Evolutionary conservation across 2,113 vertebrate species (phyloP).

Genomic region (Rhodinocichla rosea): DNA sequence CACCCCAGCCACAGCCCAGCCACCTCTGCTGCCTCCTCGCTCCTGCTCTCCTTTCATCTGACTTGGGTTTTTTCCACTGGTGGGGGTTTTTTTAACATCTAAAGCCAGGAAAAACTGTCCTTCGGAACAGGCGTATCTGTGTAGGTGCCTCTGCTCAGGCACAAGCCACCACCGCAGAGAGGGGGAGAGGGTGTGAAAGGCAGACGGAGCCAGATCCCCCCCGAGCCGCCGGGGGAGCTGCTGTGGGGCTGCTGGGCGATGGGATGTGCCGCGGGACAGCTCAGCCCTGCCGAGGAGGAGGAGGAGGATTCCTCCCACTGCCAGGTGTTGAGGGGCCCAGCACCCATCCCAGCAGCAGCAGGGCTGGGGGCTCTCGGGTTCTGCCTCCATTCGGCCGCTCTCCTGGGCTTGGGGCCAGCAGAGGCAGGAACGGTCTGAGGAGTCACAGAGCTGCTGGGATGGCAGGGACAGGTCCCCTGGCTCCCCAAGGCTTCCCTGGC

Average conservation of each 20-base stretch:
- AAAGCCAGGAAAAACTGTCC: background rate
- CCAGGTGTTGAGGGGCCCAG: background rate
- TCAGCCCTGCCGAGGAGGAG: background rate
- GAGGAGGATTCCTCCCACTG: background rate
- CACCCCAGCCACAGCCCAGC: rapidly evolving
- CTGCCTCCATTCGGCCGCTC: background rate
- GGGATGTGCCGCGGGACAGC: background rate
- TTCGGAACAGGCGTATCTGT: background rate
- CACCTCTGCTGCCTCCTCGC: background rate
- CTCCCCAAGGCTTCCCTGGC: background rate
- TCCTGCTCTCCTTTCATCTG: background rate
- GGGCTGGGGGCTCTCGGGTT: rapidly evolving
- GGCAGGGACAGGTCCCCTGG: background rate
- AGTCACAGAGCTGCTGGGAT: background rate
- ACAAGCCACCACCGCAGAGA: background rate
- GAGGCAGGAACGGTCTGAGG: background rate
- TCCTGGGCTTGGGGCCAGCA: background rate
- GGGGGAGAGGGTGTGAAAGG: slow-evolving; percentile 41
- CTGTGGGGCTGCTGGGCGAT: background rate
- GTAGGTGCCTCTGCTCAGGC: slow-evolving; percentile 39
- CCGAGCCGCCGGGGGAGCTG: background rate
- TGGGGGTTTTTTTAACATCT: background rate
- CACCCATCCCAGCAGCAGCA: rapidly evolving
- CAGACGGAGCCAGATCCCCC: background rate
- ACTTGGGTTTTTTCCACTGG: slow-evolving; percentile 37